Base-by-base conservation (phyloP, 2,888 invertebrate genomes). In the Heteropelma amictum region DNA sequence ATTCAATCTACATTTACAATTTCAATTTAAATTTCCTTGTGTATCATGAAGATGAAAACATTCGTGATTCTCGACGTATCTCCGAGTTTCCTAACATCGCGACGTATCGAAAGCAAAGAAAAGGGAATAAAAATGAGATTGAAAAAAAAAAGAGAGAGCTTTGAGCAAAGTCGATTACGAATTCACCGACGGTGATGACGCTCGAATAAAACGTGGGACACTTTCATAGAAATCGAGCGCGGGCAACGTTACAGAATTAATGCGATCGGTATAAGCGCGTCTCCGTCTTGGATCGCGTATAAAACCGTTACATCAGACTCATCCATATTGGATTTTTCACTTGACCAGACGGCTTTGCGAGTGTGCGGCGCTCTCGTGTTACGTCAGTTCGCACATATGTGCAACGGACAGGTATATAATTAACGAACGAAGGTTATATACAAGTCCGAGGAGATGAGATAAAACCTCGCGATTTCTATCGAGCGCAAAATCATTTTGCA, bases 161-260 rank as follows among this genome's bases (percentile, higher is more conserved):
- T 33, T 14, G 51, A 33, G 35, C 33, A 61, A 12, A 72, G 26
- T 23, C 30, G 40, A 61, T 72, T 67, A 61, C 38, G 38, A 67
- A 72, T 72, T 65, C 61, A 47, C 61, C 61, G 61, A 53, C 72
- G 47, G 61, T 19, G 42, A 73, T 68, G 68, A 26, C 33, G 14
- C 28, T 26, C 40, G 47, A 19, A 26, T n/a, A 51, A 51, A 60
- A 51, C 51, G 4, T 56, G 19, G 21, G 23, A 63, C 30, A 42
- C 56, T 68, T 63, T 38, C 47, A 38, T 42, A 38, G 40, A 21
- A 49, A 56, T 51, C 21, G 14, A 40, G 14, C 23, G 47, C 23
- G 23, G 19, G 2, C 12, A n/a, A n/a, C n/a, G n/a, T n/a, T n/a
- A n/a, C n/a, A n/a, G n/a, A n/a, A n/a, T n/a, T n/a, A n/a, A n/a